Percentiles rank a stretch among this genome's conserved stretches.
Evolutionary conservation across 2,797 vertebrate genomes (phyloP).

Genomic region (Channa striata): DNA sequence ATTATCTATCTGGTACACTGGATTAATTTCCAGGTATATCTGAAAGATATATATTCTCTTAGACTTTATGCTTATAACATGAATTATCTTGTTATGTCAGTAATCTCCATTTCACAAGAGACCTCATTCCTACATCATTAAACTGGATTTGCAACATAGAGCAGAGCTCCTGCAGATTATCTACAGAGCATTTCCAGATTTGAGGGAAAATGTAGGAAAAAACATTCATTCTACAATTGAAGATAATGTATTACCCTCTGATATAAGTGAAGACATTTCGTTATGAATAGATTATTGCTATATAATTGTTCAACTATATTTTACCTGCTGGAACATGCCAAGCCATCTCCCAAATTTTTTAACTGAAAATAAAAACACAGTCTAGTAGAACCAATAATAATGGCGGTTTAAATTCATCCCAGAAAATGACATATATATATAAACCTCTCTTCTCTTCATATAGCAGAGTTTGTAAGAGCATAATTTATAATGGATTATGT

Average conservation of each 20-base stretch:
- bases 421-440: constrained; percentile 14
- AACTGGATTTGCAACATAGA: constrained; percentile 14
- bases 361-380: background rate
- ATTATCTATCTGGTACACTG: background rate
- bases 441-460: constrained; percentile 10
- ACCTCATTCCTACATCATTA: constrained; percentile 1
- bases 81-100: background rate
- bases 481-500: constrained; percentile 34
- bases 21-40: background rate
- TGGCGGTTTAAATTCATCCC: constrained; percentile 4
- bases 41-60: background rate
- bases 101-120: background rate
- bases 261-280: background rate
- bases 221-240: too few relatives aligned
- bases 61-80: background rate
- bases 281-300: background rate
- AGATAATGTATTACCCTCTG: background rate
- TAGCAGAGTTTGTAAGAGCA: constrained; percentile 3
- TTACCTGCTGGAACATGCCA: background rate
- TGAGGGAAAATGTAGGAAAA: background rate
- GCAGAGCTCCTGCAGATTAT: constrained; percentile 22
- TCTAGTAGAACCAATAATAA: background rate
- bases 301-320: background rate
- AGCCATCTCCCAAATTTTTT: too few relatives aligned
- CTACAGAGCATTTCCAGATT: constrained; percentile 17